Evolutionary conservation across 2,797 vertebrate genomes (phyloP).

Genomic region (Fringilla coelebs): DNA sequence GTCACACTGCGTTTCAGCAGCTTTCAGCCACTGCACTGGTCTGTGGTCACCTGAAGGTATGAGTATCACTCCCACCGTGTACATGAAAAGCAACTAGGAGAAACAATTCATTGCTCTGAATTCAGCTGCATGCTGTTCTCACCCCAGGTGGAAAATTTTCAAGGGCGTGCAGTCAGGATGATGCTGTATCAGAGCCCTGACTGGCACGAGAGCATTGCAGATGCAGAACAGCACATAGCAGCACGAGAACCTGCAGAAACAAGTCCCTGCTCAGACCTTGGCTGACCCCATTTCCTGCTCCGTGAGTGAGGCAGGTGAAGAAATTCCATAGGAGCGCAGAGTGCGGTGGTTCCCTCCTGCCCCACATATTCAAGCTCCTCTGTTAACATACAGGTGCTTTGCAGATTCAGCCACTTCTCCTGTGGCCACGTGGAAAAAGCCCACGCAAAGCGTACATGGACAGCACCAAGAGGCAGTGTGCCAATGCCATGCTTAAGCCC

Average conservation of each 20-base stretch:
- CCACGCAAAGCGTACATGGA: fast-evolving
- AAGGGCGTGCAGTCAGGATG: neutral
- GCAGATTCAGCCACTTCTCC: fast-evolving
- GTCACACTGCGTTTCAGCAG: neutral
- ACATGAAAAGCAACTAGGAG: neutral
- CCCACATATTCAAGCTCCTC: fast-evolving
- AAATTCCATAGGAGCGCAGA: fast-evolving
- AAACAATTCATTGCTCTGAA: neutral
- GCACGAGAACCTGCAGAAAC: fast-evolving
- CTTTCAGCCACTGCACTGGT: neutral
- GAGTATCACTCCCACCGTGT: neutral
- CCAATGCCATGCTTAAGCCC: fast-evolving
- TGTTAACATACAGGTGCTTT: no score
- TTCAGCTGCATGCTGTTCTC: neutral
- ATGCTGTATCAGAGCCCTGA: neutral
- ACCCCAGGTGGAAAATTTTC: constrained; percentile 13
- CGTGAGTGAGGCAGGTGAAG: fast-evolving
- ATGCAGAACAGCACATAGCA: neutral
- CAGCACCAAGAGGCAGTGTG: neutral
- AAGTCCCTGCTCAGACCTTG: fast-evolving
- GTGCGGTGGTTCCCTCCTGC: fast-evolving
- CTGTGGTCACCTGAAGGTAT: neutral
- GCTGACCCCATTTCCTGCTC: neutral
- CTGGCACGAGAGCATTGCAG: neutral
- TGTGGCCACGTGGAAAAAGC: neutral